Evolutionary conservation across 1,140 invertebrate genomes (phyloP).

Genomic region (Caenorhabditis remanei): DNA sequence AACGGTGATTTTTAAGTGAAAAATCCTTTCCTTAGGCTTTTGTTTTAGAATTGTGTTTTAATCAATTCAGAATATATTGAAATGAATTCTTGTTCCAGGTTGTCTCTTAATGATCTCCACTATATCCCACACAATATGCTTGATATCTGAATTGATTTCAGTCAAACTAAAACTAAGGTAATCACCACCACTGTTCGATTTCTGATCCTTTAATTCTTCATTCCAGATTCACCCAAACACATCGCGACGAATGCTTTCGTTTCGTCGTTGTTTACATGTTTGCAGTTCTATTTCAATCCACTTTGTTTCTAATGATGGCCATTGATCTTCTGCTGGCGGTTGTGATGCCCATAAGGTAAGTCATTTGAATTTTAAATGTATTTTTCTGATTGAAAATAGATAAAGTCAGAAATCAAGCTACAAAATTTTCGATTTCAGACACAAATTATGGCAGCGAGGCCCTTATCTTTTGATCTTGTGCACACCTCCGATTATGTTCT

Average conservation of each 20-base stretch:
- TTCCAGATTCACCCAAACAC: constrained; percentile 25
- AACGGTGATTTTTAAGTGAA: no score
- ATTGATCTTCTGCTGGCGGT: constrained; percentile 17
- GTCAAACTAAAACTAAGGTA: constrained; percentile 42
- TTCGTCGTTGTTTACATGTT: constrained; percentile 55
- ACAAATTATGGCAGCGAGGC: constrained; percentile 33
- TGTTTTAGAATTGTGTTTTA: no score
- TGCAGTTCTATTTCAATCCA: constrained; percentile 37
- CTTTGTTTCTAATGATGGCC: constrained; percentile 43
- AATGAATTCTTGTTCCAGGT: neutral
- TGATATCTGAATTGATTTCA: constrained; percentile 37
- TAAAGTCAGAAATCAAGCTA: no score
- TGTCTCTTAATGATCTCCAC: constrained; percentile 24
- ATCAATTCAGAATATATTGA: no score
- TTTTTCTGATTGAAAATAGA: neutral
- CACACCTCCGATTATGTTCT: constrained; percentile 17
- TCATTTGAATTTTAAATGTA: no score
- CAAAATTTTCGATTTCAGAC: neutral
- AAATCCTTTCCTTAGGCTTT: no score
- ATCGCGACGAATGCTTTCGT: constrained; percentile 38
- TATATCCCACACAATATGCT: constrained; percentile 28
- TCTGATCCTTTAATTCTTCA: neutral
- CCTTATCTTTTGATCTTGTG: constrained; percentile 33
- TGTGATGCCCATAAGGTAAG: constrained; percentile 40
- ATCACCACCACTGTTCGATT: neutral